Evolutionary conservation across 2,888 invertebrate species (phyloP), one percentile per base, ranked within the genome.

Genomic region (Atethmia centrago): DNA sequence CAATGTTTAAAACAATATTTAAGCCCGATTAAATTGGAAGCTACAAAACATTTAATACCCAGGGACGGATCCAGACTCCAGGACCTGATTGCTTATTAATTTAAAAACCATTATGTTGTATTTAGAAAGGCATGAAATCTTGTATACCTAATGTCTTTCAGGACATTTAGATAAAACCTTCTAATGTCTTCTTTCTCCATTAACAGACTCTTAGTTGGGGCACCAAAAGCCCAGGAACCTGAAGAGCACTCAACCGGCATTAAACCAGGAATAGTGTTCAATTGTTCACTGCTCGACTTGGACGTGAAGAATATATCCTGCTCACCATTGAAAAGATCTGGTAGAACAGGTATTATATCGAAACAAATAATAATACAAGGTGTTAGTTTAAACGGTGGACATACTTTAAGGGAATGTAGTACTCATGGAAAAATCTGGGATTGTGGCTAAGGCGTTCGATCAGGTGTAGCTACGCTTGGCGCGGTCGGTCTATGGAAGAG

Each of bases 181-280:
- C 10, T 31, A 2, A 51, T 3, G 4, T 2, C 16, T 19, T 8
- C 21, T 62, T 71, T 42, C 36, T 55, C 28, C 31, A 63, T 25
- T 90, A 88, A 19, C 89, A 95, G 95, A 1, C 83, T 95, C 0
- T 78, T 93, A 58, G 90, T 95, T 0, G 94, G 95, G 1, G 95
- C 95, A 10, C 95, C 95, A 0, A 94, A 93, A 82, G 91, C 94
- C 0, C 78, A 69, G 3, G 89, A 85, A 47, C 83, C 85, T 16
- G 36, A 51, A 0, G 83, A 67, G 10, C 47, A 73, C 8, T 40
- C 0, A 71, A 77, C 0, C 0, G 4, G 66, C 0, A 85, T 90
- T 2, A 74, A 87, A n/a, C 82, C 92, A 0, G 95, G 95, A 2
- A 72, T 85, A 0, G 92, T 94, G 2, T 95, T 92, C 80, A 85